These are phyloP conservation scores for Drosophila incognita DNA, from an alignment of 2,888 invertebrate species.

Conservation along the genomic window DNA sequence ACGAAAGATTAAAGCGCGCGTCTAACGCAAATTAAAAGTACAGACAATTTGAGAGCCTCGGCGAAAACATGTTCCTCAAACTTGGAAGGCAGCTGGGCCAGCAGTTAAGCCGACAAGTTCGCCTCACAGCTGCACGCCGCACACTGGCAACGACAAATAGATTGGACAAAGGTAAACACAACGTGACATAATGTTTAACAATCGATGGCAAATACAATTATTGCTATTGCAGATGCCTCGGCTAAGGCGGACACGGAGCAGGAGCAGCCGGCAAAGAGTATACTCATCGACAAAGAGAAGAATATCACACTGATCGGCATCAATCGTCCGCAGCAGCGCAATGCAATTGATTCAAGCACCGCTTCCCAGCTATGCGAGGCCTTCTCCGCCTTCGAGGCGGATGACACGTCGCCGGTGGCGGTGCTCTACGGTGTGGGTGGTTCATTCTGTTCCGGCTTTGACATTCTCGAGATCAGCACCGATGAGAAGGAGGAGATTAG, in stretches of 20 bases:
- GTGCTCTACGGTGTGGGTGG: constrained; percentile 96
- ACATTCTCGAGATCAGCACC: constrained; percentile 90
- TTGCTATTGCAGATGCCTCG: constrained; percentile 43
- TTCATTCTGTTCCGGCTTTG: constrained; percentile 96
- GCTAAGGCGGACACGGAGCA: constrained; percentile 28
- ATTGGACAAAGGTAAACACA: constrained; percentile 56
- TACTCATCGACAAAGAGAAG: constrained; percentile 87
- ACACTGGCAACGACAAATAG: constrained; percentile 51
- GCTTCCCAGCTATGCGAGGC: constrained; percentile 89
- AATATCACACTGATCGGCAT: constrained; percentile 92
- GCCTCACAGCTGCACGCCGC: constrained; percentile 45
- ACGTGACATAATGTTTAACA: constrained; percentile 61
- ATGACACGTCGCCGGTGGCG: constrained; percentile 89
- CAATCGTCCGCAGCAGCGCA: constrained; percentile 92
- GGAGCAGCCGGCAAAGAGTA: constrained; percentile 37
- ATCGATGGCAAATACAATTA: neutral
- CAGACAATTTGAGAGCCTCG: neutral
- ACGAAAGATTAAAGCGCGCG: neutral
- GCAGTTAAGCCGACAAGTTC: constrained; percentile 47
- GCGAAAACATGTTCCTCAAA: constrained; percentile 65
- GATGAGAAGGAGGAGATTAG: constrained; percentile 83
- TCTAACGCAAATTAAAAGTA: constrained; percentile 19
- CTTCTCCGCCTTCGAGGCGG: constrained; percentile 92
- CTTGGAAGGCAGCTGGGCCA: constrained; percentile 54
- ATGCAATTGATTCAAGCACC: constrained; percentile 91